Base-by-base conservation (phyloP, 2,888 invertebrate genomes). In the Cephus nigrinus region DNA sequence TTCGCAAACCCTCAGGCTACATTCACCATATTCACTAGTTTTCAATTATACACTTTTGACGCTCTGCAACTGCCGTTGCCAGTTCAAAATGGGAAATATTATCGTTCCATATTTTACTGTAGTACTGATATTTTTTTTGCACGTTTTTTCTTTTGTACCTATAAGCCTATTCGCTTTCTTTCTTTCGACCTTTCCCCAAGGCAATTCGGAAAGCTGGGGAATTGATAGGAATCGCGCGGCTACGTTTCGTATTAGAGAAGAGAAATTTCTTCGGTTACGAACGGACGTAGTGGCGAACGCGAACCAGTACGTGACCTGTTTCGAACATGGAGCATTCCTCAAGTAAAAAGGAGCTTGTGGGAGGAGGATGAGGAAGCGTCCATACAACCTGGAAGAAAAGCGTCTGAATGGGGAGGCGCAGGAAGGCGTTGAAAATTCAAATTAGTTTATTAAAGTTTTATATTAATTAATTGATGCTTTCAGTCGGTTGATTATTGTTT, bases 241-340 rank as follows among this genome's bases (percentile, higher is more conserved):
- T 55, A 12, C 31, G 71, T 31, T 33, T 33, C 71, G 55, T 23
- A 31, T 71, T 32, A 71, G 23, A 71, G 71, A 71, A 71, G 71
- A 71, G 12, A 71, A 71, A 71, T 71, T 71, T 33, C 71, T 71
- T 71, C 12, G 32, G 71, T 31, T 33, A 71, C 32, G 9, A 71
- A 33, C 32, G 71, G 71, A 11, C 32, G 33, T 23, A 71, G 33
- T 33, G 71, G 71, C 33, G 71, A 33, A 71, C 12, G 55, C 55
- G 55, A 55, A 55, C 55, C 55, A 23, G 55, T 55, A 71, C 71
- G 71, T 71, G 71, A 71, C 71, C 71, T 33, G 71, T 31, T 71
- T 71, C 71, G 71, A 31, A 33, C 71, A 71, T 71, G 12, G 71
- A 12, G 71, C 71, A 33, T 15, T 71, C 9, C 4, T 55, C 31